These are phyloP conservation scores for Psammodynastes pulverulentus DNA, from an alignment of 2,113 vertebrate species.

Conservation along the genomic window DNA sequence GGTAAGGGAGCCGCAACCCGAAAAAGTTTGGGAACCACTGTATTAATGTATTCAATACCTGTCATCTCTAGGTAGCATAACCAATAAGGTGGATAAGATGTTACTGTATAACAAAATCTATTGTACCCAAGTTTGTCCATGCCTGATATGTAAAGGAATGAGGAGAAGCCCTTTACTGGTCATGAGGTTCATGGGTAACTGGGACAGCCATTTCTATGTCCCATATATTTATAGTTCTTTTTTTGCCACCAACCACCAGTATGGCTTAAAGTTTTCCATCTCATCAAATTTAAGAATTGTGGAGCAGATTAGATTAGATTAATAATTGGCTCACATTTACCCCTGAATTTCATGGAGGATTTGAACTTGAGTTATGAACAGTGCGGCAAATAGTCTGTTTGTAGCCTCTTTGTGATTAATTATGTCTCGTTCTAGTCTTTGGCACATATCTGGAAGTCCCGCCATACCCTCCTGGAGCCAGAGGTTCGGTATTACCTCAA, in stretches of 20 bases:
- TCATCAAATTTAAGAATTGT: not conserved
- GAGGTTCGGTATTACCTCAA: conserved; percentile 97
- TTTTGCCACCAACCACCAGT: not conserved
- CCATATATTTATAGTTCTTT: not conserved
- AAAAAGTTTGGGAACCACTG: too few species aligned
- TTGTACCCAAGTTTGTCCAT: not conserved
- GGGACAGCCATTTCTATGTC: not conserved
- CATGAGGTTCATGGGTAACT: not conserved
- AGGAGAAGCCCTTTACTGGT: not conserved
- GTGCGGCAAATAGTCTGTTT: not conserved
- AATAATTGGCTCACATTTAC: not conserved
- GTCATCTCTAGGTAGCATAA: not conserved
- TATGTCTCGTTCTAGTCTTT: conserved; percentile 78
- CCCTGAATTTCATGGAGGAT: not conserved
- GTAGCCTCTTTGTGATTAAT: not conserved
- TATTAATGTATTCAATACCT: not conserved
- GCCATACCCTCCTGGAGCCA: conserved; percentile 91
- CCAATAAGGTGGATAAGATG: not conserved
- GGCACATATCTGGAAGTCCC: conserved; percentile 97
- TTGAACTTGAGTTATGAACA: not conserved
- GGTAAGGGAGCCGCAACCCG: too few species aligned
- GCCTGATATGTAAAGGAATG: not conserved
- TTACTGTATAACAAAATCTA: not conserved
- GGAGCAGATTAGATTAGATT: not conserved
- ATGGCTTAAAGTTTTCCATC: not conserved